These are phyloP conservation scores for Agriotes lineatus DNA, from an alignment of 2,888 invertebrate species.

Conservation along the genomic window DNA sequence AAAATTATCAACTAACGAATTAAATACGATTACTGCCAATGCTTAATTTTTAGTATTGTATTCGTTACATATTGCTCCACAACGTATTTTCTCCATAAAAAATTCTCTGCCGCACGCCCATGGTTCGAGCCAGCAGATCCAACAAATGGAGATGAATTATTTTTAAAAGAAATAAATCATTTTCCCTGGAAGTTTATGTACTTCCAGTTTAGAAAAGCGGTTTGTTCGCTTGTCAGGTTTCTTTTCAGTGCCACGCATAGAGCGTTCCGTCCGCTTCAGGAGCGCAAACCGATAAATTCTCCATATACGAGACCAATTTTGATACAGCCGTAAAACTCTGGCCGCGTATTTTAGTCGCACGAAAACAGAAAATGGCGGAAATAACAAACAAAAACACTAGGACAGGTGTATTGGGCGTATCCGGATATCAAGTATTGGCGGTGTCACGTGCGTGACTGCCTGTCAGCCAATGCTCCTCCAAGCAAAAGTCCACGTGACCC, in stretches of 20 bases:
- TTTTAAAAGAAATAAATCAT: background rate
- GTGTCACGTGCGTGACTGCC: conserved; percentile 56
- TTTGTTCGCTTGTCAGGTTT: conserved; percentile 1
- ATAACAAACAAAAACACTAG: conserved; percentile 49
- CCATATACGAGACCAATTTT: conserved; percentile 27
- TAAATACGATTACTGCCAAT: no score
- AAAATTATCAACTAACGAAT: no score
- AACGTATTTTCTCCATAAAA: no score
- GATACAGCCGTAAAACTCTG: conserved; percentile 19
- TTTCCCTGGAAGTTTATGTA: background rate
- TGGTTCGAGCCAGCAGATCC: no score
- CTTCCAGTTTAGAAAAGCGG: background rate
- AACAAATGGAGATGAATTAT: no score
- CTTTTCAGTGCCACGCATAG: no score
- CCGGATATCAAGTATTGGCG: conserved; percentile 49
- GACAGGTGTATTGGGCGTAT: conserved; percentile 51
- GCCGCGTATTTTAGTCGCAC: conserved; percentile 23
- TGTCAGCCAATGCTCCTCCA: conserved; percentile 52
- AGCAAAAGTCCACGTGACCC: conserved; percentile 43
- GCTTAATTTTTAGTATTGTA: no score
- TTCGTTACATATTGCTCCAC: no score
- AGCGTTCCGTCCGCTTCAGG: conserved; percentile 5
- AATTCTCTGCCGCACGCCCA: no score
- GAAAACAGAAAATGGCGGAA: conserved; percentile 50
- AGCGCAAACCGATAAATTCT: conserved; percentile 28